Evolutionary conservation across 2,888 invertebrate genomes (phyloP).

Genomic region (Notodonta ziczac): DNA sequence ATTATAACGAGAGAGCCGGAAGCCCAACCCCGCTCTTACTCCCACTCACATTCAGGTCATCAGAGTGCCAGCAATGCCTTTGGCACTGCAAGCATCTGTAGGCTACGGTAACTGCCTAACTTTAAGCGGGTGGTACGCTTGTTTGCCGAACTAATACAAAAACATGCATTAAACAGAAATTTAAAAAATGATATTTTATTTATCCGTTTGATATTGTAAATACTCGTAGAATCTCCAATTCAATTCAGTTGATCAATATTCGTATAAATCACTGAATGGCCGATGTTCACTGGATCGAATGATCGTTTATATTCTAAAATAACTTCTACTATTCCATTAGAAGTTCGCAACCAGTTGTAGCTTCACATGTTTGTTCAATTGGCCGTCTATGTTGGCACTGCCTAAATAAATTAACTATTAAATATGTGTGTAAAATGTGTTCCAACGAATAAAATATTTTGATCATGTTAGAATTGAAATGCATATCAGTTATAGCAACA

Average conservation of each 20-base stretch:
- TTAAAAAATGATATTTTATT: too few relatives aligned
- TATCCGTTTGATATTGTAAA: too few relatives aligned
- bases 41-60: too few relatives aligned
- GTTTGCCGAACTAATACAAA: too few relatives aligned
- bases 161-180: too few relatives aligned
- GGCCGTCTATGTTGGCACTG: constrained; percentile 12
- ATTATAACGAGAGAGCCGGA: too few relatives aligned
- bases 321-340: constrained; percentile 19
- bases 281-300: neutral
- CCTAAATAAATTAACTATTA: constrained; percentile 26
- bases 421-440: constrained; percentile 9
- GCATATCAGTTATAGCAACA: neutral
- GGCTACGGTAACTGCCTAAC: too few relatives aligned
- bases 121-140: too few relatives aligned
- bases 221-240: neutral
- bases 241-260: constrained; percentile 10
- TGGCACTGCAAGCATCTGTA: too few relatives aligned
- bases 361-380: constrained; percentile 25
- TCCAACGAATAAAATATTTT: neutral
- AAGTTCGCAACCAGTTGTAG: constrained; percentile 17
- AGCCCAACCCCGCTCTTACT: too few relatives aligned
- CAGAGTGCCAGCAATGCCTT: too few relatives aligned
- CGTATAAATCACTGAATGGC: constrained; percentile 15
- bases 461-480: neutral
- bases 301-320: constrained; percentile 18